A percentile compares a stretch with the other conserved stretches of the same genome.
Conservation (phyloP, 35 echinoderm and acorn worm species). For the Heliocidaris erythrogramma region DNA sequence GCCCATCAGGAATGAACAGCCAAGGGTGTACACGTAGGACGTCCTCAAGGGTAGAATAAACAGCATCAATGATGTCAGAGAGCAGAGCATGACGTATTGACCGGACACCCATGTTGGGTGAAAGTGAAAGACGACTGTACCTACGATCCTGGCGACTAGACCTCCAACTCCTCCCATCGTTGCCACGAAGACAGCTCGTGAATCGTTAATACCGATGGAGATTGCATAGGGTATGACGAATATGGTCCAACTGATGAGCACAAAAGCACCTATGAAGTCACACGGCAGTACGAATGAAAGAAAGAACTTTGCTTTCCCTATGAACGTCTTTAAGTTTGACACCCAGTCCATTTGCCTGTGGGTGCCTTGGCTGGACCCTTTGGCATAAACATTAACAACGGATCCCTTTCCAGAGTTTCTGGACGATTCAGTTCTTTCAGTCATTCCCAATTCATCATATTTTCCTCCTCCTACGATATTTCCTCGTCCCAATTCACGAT, state of each 20-base stretch:
- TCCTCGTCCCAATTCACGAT: too few relatives aligned
- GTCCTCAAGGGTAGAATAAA: slow-evolving; percentile 17
- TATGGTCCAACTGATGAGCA: background rate
- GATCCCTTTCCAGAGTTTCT: background rate
- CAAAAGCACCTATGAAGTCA: background rate
- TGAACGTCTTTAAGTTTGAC: background rate
- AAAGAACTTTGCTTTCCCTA: background rate
- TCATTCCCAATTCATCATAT: background rate
- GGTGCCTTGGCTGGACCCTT: background rate
- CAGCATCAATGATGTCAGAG: background rate
- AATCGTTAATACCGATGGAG: background rate
- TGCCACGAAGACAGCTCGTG: background rate
- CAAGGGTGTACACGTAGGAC: background rate
- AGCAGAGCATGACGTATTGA: background rate
- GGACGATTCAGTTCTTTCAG: background rate
- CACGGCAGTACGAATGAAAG: background rate
- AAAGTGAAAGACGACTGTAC: background rate
- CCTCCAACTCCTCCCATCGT: slow-evolving; percentile 15
- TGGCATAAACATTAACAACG: background rate
- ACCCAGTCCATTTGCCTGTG: background rate
- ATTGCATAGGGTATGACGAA: background rate
- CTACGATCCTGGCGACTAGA: background rate
- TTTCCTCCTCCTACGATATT: background rate
- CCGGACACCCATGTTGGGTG: background rate
- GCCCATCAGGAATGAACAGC: background rate